A percentile compares a stretch with the other conserved stretches of the same genome.
Conservation (phyloP, 2,888 invertebrate species). For the Clanis bilineata region DNA sequence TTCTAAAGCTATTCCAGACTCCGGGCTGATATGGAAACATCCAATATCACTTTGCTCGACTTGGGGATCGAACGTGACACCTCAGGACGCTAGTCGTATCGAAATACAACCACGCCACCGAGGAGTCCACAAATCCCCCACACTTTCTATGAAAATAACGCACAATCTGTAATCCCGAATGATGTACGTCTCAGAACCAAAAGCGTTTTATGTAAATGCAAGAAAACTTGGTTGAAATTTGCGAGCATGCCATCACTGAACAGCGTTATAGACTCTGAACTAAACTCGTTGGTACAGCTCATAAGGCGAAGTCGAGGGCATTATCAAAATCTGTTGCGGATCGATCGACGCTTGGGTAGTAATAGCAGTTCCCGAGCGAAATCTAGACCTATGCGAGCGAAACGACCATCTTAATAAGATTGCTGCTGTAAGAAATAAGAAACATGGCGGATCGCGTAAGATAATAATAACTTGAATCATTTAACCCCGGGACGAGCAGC, state of each 20-base stretch:
- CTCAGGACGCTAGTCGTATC: too few relatives aligned
- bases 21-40: too few relatives aligned
- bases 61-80: too few relatives aligned
- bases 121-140: too few relatives aligned
- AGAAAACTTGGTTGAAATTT: neutral
- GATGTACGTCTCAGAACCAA: neutral
- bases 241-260: neutral
- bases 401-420: constrained; percentile 3
- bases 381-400: constrained; percentile 1
- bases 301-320: constrained; percentile 12
- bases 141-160: neutral
- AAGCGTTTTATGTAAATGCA: constrained; percentile 2
- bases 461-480: neutral
- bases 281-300: neutral
- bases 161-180: neutral
- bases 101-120: too few relatives aligned
- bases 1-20: too few relatives aligned
- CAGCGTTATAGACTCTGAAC: neutral
- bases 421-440: neutral
- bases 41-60: too few relatives aligned
- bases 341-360: constrained; percentile 6
- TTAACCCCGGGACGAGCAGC: too few relatives aligned
- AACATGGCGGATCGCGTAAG: neutral
- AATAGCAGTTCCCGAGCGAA: constrained; percentile 1
- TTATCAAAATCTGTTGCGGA: constrained; percentile 12